These are phyloP conservation scores for Mycetomoellerius zeteki DNA, from an alignment of 1,140 invertebrate genomes.

Conservation along the genomic window DNA sequence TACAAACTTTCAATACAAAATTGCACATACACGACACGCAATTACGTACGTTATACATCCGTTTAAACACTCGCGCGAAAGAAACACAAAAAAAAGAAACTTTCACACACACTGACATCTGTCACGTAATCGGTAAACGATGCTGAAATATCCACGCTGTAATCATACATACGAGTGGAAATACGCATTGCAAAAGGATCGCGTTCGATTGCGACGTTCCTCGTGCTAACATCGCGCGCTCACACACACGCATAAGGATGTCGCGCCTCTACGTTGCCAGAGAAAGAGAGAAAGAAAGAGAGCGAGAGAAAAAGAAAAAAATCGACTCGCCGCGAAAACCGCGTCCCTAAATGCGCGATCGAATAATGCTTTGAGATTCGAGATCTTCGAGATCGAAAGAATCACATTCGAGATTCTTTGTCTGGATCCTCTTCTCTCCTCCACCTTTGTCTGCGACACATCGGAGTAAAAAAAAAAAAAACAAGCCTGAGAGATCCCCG, in stretches of 20 bases:
- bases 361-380: not conserved
- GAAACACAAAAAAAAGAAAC: not conserved
- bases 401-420: constrained; percentile 5
- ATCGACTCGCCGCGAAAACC: constrained; percentile 1
- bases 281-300: not conserved
- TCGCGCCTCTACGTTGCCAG: too few species aligned
- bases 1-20: not conserved
- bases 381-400: too few species aligned
- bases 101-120: not conserved
- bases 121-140: constrained; percentile 31
- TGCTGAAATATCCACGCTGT: constrained; percentile 19
- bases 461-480: constrained; percentile 15
- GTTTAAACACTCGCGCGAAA: constrained; percentile 8
- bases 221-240: not conserved
- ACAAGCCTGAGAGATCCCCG: not conserved
- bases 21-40: not conserved
- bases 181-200: constrained; percentile 21
- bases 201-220: constrained; percentile 28
- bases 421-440: not conserved
- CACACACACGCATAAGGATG: not conserved
- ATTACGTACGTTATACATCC: not conserved
- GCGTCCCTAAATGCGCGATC: not conserved
- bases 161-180: not conserved
- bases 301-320: not conserved
- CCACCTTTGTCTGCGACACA: constrained; percentile 10